Conservation (phyloP, 2,888 invertebrate species). For the Nomada ruficornis region DNA sequence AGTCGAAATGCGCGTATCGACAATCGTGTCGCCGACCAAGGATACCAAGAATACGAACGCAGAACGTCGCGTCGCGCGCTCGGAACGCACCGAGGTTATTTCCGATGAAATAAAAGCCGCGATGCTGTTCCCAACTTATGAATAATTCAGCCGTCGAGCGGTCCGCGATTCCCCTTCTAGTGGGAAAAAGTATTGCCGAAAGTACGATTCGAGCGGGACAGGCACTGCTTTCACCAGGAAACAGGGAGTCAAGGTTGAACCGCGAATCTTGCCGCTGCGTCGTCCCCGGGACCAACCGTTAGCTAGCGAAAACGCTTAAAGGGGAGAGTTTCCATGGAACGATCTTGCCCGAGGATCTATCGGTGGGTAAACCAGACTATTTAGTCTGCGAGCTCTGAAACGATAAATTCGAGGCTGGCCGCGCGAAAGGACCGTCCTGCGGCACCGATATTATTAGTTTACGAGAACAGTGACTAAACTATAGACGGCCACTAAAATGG, state of each 20-base stretch:
- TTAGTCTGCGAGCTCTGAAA: constrained; percentile 48
- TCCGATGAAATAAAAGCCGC: constrained; percentile 51
- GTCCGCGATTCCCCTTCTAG: neutral
- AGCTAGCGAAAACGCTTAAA: constrained; percentile 23
- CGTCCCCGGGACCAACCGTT: neutral
- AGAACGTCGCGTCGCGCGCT: constrained; percentile 7
- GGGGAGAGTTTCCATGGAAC: constrained; percentile 43
- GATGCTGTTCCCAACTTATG: constrained; percentile 32
- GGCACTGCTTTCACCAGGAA: neutral
- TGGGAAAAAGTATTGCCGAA: constrained; percentile 41
- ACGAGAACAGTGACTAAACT: constrained; percentile 75
- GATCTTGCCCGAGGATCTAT: constrained; percentile 44
- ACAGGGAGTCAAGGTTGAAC: neutral
- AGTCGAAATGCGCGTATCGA: neutral
- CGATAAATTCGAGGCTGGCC: constrained; percentile 74
- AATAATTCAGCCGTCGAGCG: constrained; percentile 59
- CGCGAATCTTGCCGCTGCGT: neutral
- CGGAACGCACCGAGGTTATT: constrained; percentile 37
- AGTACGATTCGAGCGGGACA: constrained; percentile 13
- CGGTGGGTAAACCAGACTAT: constrained; percentile 23
- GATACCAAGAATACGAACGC: neutral
- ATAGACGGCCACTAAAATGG: constrained; percentile 73
- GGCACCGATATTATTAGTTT: constrained; percentile 78
- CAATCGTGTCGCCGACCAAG: neutral
- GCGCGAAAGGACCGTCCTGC: constrained; percentile 72